Evolutionary conservation across 2,888 invertebrate species (phyloP).

Genomic region (Drosophila kanekoi): DNA sequence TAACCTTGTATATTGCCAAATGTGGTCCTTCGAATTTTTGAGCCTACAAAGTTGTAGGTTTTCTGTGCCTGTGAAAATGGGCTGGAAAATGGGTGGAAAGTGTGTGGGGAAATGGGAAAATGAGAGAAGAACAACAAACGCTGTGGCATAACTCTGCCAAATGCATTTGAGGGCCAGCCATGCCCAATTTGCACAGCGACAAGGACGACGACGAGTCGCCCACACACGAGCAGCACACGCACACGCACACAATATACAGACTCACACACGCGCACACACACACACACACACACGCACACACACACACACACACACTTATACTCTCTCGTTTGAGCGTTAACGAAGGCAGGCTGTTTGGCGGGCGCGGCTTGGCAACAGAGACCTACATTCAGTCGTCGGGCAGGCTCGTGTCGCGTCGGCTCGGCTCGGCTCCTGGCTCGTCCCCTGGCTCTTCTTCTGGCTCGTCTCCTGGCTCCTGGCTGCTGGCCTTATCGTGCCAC

Average conservation of each 20-base stretch:
- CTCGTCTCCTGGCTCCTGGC: neutral
- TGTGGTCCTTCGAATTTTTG: conserved; percentile 70
- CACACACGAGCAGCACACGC: conserved; percentile 9
- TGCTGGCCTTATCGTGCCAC: conserved; percentile 39
- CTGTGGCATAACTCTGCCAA: conserved; percentile 74
- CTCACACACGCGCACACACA: too few relatives aligned
- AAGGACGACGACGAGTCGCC: conserved; percentile 55
- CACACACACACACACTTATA: neutral
- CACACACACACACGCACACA: conserved; percentile 4
- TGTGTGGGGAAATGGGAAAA: conserved; percentile 22
- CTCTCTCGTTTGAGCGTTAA: conserved; percentile 46
- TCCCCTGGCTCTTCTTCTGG: neutral
- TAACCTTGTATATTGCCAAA: conserved; percentile 77
- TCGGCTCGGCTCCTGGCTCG: conserved; percentile 1
- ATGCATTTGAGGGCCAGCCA: conserved; percentile 79
- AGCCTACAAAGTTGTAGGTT: conserved; percentile 72
- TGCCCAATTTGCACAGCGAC: conserved; percentile 58
- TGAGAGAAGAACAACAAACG: conserved; percentile 35
- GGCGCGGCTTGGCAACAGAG: conserved; percentile 76
- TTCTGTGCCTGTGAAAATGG: conserved; percentile 51
- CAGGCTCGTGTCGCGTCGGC: conserved; percentile 3
- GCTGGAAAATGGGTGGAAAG: conserved; percentile 17
- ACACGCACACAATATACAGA: too few relatives aligned
- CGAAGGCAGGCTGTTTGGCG: conserved; percentile 47
- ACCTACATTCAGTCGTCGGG: conserved; percentile 70